These are phyloP conservation scores for Apodemus speciosus DNA, from an alignment of 2,113 vertebrate species.

Conservation along the genomic window DNA sequence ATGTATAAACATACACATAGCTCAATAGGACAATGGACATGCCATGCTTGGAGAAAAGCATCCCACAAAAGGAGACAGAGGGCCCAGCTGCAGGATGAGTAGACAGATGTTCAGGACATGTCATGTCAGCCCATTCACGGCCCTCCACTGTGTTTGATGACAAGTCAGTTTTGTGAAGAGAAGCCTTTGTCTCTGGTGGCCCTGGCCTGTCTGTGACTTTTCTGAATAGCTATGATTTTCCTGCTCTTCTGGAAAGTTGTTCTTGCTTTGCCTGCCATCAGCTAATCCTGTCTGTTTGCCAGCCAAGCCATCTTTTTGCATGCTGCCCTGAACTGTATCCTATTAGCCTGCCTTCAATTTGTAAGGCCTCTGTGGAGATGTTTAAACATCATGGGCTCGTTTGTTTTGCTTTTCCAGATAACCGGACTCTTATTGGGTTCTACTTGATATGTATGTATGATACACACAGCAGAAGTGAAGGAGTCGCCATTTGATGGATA, in stretches of 20 bases:
- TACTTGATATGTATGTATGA: background rate
- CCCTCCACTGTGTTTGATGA: background rate
- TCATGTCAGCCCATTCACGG: background rate
- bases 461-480: background rate
- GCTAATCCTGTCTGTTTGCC: background rate
- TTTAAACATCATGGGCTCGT: background rate
- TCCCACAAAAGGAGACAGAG: background rate
- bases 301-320: background rate
- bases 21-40: no score
- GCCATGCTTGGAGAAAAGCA: background rate
- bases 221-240: background rate
- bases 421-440: background rate
- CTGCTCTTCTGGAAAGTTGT: constrained; percentile 24
- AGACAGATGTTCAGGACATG: background rate
- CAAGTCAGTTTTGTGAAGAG: background rate
- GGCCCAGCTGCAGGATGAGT: background rate
- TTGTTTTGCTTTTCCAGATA: background rate
- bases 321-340: background rate
- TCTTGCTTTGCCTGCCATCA: background rate
- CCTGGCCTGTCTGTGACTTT: constrained; percentile 23
- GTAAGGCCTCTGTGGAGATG: background rate
- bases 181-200: background rate
- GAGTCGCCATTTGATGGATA: background rate
- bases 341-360: background rate
- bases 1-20: no score